A percentile compares a stretch with the other conserved stretches of the same genome.
Conservation (phyloP, 2,113 vertebrate species). For the Leucoraja erinaceus region DNA sequence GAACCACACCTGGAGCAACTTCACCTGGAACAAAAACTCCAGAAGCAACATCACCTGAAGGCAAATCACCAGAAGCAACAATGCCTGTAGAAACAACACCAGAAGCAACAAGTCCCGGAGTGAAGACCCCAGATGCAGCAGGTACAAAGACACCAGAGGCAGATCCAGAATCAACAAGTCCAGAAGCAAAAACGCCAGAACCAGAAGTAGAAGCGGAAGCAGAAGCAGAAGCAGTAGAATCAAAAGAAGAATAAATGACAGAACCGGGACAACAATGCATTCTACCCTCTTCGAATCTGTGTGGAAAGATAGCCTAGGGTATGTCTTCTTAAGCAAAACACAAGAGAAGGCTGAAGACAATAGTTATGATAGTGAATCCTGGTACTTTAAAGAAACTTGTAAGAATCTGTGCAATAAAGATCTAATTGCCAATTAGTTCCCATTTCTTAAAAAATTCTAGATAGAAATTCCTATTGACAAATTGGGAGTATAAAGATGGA, state of each 20-base stretch:
- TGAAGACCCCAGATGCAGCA: no score
- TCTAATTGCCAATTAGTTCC: slow-evolving; percentile 1
- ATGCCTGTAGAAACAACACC: not conserved
- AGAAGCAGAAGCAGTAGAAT: not conserved
- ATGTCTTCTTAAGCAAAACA: not conserved
- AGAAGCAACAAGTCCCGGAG: no score
- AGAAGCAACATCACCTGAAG: not conserved
- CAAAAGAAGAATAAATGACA: slow-evolving; percentile 8
- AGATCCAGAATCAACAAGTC: not conserved
- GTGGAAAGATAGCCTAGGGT: not conserved
- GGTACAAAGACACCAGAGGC: no score
- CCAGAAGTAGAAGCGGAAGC: not conserved
- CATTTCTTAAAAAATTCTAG: not conserved
- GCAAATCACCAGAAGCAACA: not conserved
- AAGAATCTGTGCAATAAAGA: slow-evolving; percentile 35
- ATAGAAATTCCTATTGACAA: not conserved
- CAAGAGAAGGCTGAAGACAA: slow-evolving; percentile 1
- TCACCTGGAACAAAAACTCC: not conserved
- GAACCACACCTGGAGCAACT: not conserved
- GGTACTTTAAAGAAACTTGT: slow-evolving; percentile 26
- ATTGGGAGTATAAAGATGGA: no score
- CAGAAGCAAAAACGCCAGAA: not conserved
- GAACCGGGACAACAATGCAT: not conserved
- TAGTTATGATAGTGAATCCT: slow-evolving; percentile 19
- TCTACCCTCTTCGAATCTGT: not conserved